Percentiles rank a stretch among this genome's conserved stretches.
phyloP scores from a whole-genome alignment of 1,140 invertebrate species.

The Ooceraea biroi region DNA sequence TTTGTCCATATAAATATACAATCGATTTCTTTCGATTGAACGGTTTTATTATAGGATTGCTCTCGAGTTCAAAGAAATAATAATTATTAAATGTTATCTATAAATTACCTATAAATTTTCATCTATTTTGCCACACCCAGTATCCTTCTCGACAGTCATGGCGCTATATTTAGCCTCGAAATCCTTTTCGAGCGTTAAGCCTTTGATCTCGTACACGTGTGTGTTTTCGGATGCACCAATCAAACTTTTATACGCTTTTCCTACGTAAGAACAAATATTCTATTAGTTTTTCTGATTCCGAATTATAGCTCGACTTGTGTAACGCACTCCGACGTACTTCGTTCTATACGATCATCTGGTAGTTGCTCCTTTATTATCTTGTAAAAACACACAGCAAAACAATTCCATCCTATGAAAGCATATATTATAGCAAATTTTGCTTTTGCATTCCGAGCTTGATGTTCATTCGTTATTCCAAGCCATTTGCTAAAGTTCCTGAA shows the following conservation, averaged over 20 bases:
- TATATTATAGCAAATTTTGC: constrained; percentile 52
- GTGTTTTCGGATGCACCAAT: neutral
- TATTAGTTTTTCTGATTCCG: neutral
- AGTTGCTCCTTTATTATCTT: fast-evolving
- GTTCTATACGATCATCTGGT: neutral
- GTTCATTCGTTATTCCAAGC: neutral
- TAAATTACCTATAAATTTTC: neutral
- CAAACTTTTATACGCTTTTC: neutral
- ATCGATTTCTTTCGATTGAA: neutral
- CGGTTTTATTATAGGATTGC: neutral
- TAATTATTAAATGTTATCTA: constrained; percentile 36
- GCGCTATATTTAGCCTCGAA: constrained; percentile 7
- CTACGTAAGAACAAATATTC: constrained; percentile 12
- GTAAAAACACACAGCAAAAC: constrained; percentile 9
- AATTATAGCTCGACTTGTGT: neutral
- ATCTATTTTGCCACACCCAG: neutral
- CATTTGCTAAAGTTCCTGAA: neutral
- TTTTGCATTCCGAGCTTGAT: fast-evolving
- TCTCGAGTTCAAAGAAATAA: neutral
- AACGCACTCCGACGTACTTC: constrained; percentile 24
- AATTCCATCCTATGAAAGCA: constrained; percentile 62
- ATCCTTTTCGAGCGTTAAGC: neutral
- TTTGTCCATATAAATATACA: constrained; percentile 34
- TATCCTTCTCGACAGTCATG: neutral
- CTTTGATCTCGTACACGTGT: neutral